Conservation (phyloP, 2,113 vertebrate species). For the Lates calcarifer region DNA sequence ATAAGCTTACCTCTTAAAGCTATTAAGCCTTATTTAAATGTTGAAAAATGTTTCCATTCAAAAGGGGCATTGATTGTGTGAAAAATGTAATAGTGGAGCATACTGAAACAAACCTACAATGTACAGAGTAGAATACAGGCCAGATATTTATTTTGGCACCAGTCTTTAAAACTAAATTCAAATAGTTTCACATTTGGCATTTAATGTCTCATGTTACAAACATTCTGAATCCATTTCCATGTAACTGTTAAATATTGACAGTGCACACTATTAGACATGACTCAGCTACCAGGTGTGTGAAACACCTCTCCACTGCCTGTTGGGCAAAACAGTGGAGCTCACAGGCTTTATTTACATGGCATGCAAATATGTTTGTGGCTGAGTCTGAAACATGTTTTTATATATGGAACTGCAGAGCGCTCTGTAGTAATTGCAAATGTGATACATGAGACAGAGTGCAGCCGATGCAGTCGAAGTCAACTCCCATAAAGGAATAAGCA, state of each 20-base stretch:
- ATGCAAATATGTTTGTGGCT: slow-evolving; percentile 70
- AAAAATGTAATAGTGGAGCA: not conserved
- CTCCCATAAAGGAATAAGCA: not conserved
- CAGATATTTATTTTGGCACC: not conserved
- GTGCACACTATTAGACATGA: not conserved
- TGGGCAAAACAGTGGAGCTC: slow-evolving; percentile 29
- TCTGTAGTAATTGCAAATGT: slow-evolving; percentile 6
- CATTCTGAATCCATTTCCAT: not conserved
- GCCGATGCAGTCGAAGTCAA: not conserved
- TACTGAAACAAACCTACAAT: not conserved
- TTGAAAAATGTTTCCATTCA: not conserved
- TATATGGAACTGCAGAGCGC: not conserved
- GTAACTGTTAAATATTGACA: slow-evolving; percentile 1
- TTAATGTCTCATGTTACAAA: not conserved
- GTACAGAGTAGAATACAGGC: not conserved
- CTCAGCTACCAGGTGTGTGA: slow-evolving; percentile 24
- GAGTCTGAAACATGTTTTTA: slow-evolving; percentile 41
- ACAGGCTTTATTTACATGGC: slow-evolving; percentile 66
- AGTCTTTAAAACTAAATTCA: not conserved
- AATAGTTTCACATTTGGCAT: not conserved
- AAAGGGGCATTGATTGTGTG: not conserved
- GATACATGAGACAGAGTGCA: not conserved
- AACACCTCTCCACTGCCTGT: not conserved
- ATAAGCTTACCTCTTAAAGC: not conserved
- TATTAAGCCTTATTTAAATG: not conserved